Conservation (phyloP, 2,113 vertebrate species). For the Gracilinanus agilis region DNA sequence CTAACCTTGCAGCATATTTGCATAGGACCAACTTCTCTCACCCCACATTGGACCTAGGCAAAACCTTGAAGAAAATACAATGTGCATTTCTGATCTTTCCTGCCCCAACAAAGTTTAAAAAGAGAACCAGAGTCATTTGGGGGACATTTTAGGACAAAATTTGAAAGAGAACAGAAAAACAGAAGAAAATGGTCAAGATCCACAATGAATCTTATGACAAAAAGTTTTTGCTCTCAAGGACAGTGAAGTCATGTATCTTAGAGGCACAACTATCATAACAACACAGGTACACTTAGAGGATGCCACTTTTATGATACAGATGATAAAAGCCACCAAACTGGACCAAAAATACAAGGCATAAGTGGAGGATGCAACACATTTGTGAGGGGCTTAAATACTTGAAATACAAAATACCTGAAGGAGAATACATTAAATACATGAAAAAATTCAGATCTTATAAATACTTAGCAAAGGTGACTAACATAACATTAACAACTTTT, state of each 20-base stretch:
- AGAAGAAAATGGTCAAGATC: not conserved
- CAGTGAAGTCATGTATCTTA: not conserved
- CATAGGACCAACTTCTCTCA: not conserved
- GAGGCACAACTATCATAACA: not conserved
- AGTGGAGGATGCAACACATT: not conserved
- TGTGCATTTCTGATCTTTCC: not conserved
- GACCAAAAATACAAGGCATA: not conserved
- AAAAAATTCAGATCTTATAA: not conserved
- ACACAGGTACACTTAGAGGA: not conserved
- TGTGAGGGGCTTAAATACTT: not conserved
- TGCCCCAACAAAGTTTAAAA: not conserved
- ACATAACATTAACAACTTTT: not conserved
- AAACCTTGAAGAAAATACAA: not conserved
- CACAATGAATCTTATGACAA: not conserved
- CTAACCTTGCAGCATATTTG: not conserved
- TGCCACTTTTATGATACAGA: not conserved
- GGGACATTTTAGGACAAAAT: not conserved
- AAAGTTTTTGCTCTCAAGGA: not conserved
- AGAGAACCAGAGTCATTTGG: not conserved
- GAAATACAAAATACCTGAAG: not conserved
- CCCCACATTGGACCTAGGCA: not conserved
- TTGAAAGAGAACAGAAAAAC: not conserved
- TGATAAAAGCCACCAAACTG: not conserved
- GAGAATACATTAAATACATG: not conserved
- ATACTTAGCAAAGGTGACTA: not conserved